These are phyloP conservation scores for Coronaproctus castanopsis DNA, from an alignment of 2,888 invertebrate genomes.

Conservation along the genomic window DNA sequence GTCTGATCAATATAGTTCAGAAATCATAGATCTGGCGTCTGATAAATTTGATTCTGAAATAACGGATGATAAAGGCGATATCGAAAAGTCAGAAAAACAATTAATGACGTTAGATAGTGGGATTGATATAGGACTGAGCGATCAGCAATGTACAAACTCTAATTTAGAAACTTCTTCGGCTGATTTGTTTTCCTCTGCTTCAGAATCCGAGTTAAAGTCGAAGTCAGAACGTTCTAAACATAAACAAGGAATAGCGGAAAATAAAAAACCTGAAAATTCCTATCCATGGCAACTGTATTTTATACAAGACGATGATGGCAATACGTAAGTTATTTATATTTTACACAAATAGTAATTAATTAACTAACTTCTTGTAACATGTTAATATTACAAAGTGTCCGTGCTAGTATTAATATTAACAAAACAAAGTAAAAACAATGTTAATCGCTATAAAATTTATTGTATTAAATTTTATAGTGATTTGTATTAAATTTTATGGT, in stretches of 20 bases:
- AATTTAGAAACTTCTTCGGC: not conserved
- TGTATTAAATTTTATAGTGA: no score
- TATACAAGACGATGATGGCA: conserved; percentile 62
- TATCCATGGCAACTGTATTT: conserved; percentile 43
- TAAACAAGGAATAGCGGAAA: not conserved
- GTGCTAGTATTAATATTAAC: no score
- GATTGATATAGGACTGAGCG: conserved; percentile 30
- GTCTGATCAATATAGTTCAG: not conserved
- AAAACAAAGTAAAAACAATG: no score
- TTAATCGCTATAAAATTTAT: no score
- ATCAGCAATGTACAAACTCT: not conserved
- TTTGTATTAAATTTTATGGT: no score
- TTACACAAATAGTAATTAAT: no score
- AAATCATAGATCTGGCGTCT: not conserved
- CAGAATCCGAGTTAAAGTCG: not conserved
- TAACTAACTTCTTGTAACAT: no score
- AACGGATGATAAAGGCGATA: not conserved
- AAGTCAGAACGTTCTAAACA: not conserved
- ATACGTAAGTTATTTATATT: conserved; percentile 69
- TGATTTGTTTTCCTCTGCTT: not conserved
- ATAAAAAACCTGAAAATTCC: conserved; percentile 21
- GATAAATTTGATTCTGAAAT: not conserved
- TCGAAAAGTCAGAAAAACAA: not conserved
- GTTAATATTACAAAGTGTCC: no score
- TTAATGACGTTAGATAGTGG: conserved; percentile 44